A percentile compares a stretch with the other conserved stretches of the same genome.
phyloP scores from a whole-genome alignment of 2,888 invertebrate species.

The Polydrusus pterygomalis region DNA sequence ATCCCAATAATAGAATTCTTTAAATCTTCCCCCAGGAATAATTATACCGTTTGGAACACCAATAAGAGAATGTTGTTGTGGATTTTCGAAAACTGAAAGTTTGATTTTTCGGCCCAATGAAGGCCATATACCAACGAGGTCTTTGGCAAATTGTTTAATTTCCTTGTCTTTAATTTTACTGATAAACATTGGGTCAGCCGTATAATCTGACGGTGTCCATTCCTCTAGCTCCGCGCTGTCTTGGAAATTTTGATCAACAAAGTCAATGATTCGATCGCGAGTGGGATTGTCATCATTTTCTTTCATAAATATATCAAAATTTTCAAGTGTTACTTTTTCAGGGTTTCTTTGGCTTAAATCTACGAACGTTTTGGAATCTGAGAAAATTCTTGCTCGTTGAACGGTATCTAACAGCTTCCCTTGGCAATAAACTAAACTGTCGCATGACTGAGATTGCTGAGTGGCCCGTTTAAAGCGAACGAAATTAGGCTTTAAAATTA shows the following conservation, averaged over 20 bases:
- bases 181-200: slow-evolving; percentile 76
- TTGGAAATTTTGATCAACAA: slow-evolving; percentile 77
- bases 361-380: slow-evolving; percentile 89
- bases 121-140: slow-evolving; percentile 78
- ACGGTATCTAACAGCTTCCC: slow-evolving; percentile 84
- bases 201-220: slow-evolving; percentile 77
- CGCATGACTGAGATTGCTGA: slow-evolving; percentile 65
- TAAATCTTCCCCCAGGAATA: slow-evolving; percentile 82
- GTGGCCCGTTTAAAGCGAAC: not conserved
- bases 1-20: slow-evolving; percentile 90
- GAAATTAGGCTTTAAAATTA: slow-evolving; percentile 10
- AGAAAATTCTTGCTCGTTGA: slow-evolving; percentile 79
- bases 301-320: slow-evolving; percentile 76
- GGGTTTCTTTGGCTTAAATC: slow-evolving; percentile 76
- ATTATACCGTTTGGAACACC: slow-evolving; percentile 76
- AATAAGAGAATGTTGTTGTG: slow-evolving; percentile 67
- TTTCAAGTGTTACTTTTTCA: slow-evolving; percentile 75
- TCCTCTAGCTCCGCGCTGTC: slow-evolving; percentile 76
- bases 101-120: slow-evolving; percentile 77
- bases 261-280: slow-evolving; percentile 72
- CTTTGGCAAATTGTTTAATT: slow-evolving; percentile 76
- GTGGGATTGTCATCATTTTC: slow-evolving; percentile 72
- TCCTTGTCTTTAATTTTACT: slow-evolving; percentile 77
- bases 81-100: slow-evolving; percentile 74
- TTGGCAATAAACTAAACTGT: slow-evolving; percentile 82